Base-by-base conservation (phyloP, 2,888 invertebrate genomes). In the Teinopalpus imperialis region DNA sequence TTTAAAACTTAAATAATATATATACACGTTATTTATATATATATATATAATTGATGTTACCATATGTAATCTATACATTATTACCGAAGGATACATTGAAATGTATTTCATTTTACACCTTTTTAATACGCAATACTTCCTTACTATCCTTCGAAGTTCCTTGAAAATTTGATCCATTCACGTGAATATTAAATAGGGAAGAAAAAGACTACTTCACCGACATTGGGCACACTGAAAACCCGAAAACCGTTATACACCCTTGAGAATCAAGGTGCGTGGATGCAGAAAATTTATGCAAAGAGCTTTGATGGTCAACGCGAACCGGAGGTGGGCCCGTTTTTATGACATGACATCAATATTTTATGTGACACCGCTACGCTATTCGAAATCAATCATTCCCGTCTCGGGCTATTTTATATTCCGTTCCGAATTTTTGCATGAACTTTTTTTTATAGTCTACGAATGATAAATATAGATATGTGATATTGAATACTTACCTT, bases 221-320 rank as follows among this genome's bases (percentile, higher is more conserved):
- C 2, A 10, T 16, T 3, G 8, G 4, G 3, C 2, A 24, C 1
- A 24, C 24, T 14, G 13, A 10, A 13, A 24, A 13, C 8, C 13
- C 37, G 24, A 26, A 32, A 31, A 21, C 23, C 8, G 14, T 29
- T 13, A 23, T 20, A 16, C 14, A 62, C 66, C 70, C 70, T 36
- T 41, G 67, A 66, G 86, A 85, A 81, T 85, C 85, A 83, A 81
- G 70, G 66, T 73, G 71, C 59, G 59, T 56, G 61, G 61, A 65
- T 54, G 64, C 66, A 63, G 66, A 73, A 81, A 81, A 82, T 75
- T 34, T 81, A 86, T 83, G 80, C 75, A 79, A 74, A 78, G 68
- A 79, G 74, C 70, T 62, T 70, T 57, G 65, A 62, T 79, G 81
- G 82, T 78, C 81, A 75, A 62, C 59, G 40, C 8, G 41, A 42